These are phyloP conservation scores for Standfussiana lucernea DNA, from an alignment of 2,888 invertebrate species.

Conservation along the genomic window DNA sequence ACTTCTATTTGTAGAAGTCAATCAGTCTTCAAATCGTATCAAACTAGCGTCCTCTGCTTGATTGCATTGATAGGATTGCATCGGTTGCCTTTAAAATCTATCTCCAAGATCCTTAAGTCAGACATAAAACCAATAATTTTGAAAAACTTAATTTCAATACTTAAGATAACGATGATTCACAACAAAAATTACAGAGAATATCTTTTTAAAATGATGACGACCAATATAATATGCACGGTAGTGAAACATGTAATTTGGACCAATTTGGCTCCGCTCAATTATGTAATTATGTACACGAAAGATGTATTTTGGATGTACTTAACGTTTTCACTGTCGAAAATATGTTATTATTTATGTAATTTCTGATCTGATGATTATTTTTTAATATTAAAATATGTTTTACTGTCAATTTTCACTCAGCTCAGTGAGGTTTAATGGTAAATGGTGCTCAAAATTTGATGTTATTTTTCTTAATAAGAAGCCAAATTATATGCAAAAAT, in stretches of 20 bases:
- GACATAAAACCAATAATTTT: constrained; percentile 57
- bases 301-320: constrained; percentile 60
- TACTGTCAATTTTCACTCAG: constrained; percentile 43
- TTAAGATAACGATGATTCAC: constrained; percentile 61
- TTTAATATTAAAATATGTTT: constrained; percentile 31
- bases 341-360: constrained; percentile 57
- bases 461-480: neutral
- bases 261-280: constrained; percentile 64
- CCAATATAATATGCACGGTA: constrained; percentile 49
- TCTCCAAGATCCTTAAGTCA: constrained; percentile 33
- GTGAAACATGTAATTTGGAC: constrained; percentile 65
- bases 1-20: neutral
- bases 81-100: constrained; percentile 39
- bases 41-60: neutral
- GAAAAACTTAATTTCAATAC: constrained; percentile 53
- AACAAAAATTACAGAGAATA: constrained; percentile 56
- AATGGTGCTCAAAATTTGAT: neutral
- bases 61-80: too few relatives aligned
- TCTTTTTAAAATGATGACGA: constrained; percentile 56
- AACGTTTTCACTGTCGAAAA: constrained; percentile 55
- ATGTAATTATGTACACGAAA: constrained; percentile 65
- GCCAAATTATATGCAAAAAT: neutral
- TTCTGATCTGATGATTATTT: constrained; percentile 47
- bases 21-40: neutral
- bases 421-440: neutral